These are phyloP conservation scores for Paralichthys olivaceus DNA, from an alignment of 2,113 vertebrate genomes.

Conservation along the genomic window DNA sequence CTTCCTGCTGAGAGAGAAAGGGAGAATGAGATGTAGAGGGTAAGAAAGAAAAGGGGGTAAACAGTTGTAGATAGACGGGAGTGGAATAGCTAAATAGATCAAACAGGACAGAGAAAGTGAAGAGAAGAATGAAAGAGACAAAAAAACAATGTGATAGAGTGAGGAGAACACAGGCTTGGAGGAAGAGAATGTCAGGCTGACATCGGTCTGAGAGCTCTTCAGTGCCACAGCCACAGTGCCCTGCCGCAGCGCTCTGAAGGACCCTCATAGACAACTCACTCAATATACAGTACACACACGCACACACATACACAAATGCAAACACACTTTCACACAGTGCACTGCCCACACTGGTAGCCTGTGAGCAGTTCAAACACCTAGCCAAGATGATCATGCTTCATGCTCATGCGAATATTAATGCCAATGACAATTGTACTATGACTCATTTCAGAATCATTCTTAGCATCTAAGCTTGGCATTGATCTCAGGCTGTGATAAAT, in stretches of 20 bases:
- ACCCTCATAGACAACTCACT: slow-evolving; percentile 54
- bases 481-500: too few species aligned
- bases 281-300: slow-evolving; percentile 44
- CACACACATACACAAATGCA: slow-evolving; percentile 18
- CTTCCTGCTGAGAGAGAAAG: slow-evolving; percentile 50
- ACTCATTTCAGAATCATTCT: too few species aligned
- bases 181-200: slow-evolving; percentile 81
- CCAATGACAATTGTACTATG: too few species aligned
- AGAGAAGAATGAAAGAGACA: slow-evolving; percentile 35
- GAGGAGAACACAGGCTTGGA: slow-evolving; percentile 32
- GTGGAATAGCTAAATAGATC: slow-evolving; percentile 5
- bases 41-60: slow-evolving; percentile 28
- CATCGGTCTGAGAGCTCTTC: slow-evolving; percentile 74
- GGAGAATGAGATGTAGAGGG: slow-evolving; percentile 34
- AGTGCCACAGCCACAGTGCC: slow-evolving; percentile 55
- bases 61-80: slow-evolving; percentile 36
- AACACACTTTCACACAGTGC: slow-evolving; percentile 21
- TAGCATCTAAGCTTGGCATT: too few species aligned
- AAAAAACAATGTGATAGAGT: slow-evolving; percentile 34
- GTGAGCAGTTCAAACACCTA: background rate
- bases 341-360: background rate
- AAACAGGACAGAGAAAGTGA: slow-evolving; percentile 16
- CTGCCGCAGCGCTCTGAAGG: slow-evolving; percentile 38
- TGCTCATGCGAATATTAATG: too few species aligned
- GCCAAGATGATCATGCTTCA: slow-evolving; percentile 4